Evolutionary conservation across 2,888 invertebrate species (phyloP), one percentile per base, ranked within the genome.

Genomic region (Dioctria rufipes): DNA sequence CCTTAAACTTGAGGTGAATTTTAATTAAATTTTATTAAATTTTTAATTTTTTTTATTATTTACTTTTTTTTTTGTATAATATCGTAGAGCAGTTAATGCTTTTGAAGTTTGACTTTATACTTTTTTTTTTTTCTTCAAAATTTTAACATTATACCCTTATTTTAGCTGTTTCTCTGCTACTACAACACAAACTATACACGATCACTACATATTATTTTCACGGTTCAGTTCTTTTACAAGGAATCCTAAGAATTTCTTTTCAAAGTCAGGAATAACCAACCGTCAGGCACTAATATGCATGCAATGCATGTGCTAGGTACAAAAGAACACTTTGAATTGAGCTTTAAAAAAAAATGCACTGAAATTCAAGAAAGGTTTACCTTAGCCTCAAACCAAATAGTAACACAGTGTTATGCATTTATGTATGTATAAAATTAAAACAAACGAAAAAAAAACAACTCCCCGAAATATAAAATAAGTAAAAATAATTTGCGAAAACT

Each of bases 361-460:
- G 40, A 49, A 67, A 67, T 67, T 67, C 67, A 67, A 13, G 67
- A 67, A 67, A 67, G 67, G 67, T 43, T 71, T n/a, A 40, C 43
- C 75, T 13, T 60, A 42, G 42, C 39, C 75, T 54, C 51, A 60
- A 25, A 6, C 5, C 60, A 25, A 39, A 65, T 25, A 9, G 40
- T 65, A 40, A 40, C 39, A 75, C 75, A 75, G 58, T 25, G 25
- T 75, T 75, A 75, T 75, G 75, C 61, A 61, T 75, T n/a, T 40
- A 58, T 43, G 40, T 25, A 58, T 25, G 25, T 25, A 25, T 25
- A 51, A 40, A 39, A n/a, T 25, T 40, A 71, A 71, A n/a, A n/a
- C n/a, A n/a, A n/a, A n/a, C n/a, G n/a, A n/a, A n/a, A n/a, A n/a
- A n/a, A n/a, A n/a, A n/a, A n/a, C n/a, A n/a, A 51, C 49, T 67